Evolutionary conservation across 2,797 vertebrate species (phyloP), one percentile per base, ranked within the genome.

Genomic region (Rachycentron canadum): DNA sequence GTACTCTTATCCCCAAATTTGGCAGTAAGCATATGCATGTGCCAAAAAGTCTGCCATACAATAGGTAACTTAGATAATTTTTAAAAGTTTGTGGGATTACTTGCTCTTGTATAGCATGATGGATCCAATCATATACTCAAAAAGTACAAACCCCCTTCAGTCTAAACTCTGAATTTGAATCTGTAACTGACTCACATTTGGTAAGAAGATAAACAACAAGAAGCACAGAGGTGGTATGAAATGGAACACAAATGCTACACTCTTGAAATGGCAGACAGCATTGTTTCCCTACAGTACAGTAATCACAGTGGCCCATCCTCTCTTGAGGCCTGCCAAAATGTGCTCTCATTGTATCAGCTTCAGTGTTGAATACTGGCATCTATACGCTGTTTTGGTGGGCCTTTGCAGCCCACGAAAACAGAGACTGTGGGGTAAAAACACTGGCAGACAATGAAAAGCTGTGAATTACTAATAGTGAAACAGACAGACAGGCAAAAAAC

Each of bases 391-490:
- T 78, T 70, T 43, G 49, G 70, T 36, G 50, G 63, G 25, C 26
- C 8, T 68, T 36, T 74, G 41, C 21, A 49, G 52, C 25, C 55
- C 34, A 49, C 40, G 4, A 61, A 91, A 94, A 96, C 95, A 95
- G 26, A 92, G 61, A 63, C 30, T 63, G 60, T 34, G 11, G 66
- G 34, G 25, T 62, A 77, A 76, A 79, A 79, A 71, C 58, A 79
- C 49, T 11, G 30, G 58, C 45, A 60, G 75, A 81, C 49, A 67
- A 78, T 73, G 62, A 76, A 62, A 88, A 89, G 60, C 55, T 71
- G 71, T 74, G 49, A 79, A 65, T 45, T 76, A 74, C 73, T 69
- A 68, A 85, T 67, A 53, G 41, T 47, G 49, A 71, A 55, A 65
- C 41, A 58, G 25, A 71, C 66, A 73, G 21, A 76, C 69, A 56